A percentile compares a stretch with the other conserved stretches of the same genome.
These are phyloP conservation scores for Orchesella cincta DNA, from an alignment of 1,140 invertebrate species.

Conservation along the genomic window DNA sequence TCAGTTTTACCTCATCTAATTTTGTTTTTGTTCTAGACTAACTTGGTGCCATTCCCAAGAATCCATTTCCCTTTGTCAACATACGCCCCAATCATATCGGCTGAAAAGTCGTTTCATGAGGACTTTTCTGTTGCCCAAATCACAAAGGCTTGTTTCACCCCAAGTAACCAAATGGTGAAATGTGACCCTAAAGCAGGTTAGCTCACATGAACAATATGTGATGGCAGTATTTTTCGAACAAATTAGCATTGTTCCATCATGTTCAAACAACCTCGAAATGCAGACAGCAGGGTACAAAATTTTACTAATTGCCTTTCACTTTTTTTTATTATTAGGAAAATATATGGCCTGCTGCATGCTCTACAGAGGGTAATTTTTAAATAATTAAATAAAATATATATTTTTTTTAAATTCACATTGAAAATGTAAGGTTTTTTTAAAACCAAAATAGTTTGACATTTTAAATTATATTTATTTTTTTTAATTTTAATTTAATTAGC, in stretches of 20 bases:
- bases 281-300: not conserved
- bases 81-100: conserved; percentile 66
- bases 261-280: not conserved
- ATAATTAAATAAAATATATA: too few species aligned
- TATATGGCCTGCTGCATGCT: conserved; percentile 84
- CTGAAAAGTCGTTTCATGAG: conserved; percentile 64
- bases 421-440: too few species aligned
- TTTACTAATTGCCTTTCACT: not conserved
- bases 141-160: conserved; percentile 59
- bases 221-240: too few species aligned
- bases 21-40: conserved; percentile 60
- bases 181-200: conserved; percentile 58
- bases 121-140: conserved; percentile 57
- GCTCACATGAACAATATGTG: too few species aligned
- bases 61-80: conserved; percentile 62
- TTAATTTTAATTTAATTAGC: too few species aligned
- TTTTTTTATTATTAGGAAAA: conserved; percentile 57
- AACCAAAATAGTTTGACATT: too few species aligned
- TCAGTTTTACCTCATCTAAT: too few species aligned
- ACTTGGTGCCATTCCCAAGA: conserved; percentile 63
- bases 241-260: too few species aligned
- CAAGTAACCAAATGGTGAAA: conserved; percentile 65
- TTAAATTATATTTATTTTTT: too few species aligned
- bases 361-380: too few species aligned
- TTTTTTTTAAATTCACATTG: too few species aligned